Percentiles rank a stretch among this genome's conserved stretches.
phyloP scores from a whole-genome alignment of 2,888 invertebrate species.

The Cheilosia variabilis region DNA sequence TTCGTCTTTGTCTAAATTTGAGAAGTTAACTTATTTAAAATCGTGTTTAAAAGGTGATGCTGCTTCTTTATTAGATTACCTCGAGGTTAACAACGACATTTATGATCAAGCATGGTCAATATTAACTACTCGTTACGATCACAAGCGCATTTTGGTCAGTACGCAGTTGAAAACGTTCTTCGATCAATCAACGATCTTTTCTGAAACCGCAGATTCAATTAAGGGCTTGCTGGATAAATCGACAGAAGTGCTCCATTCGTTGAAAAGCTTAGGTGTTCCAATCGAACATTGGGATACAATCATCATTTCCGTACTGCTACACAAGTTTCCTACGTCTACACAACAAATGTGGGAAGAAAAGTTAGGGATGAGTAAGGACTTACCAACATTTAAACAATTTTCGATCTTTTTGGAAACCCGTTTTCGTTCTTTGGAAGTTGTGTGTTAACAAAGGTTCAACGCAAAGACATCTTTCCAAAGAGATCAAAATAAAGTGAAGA shows the following conservation, averaged over 20 bases:
- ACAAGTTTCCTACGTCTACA: neutral
- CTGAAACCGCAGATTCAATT: conserved; percentile 6
- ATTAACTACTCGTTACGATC: conserved; percentile 25
- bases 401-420: conserved; percentile 21
- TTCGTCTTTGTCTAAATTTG: neutral
- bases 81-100: conserved; percentile 17
- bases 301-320: conserved; percentile 4
- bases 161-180: too few relatives aligned
- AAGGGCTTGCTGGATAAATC: conserved; percentile 18
- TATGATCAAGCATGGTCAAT: conserved; percentile 30
- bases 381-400: conserved; percentile 12
- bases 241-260: neutral
- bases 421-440: conserved; percentile 24
- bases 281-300: conserved; percentile 12
- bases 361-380: neutral
- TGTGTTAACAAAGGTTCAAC: neutral
- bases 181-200: conserved; percentile 5
- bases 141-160: conserved; percentile 24
- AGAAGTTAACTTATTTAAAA: conserved; percentile 11
- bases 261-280: conserved; percentile 1
- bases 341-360: too few relatives aligned
- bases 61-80: neutral
- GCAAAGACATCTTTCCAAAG: neutral
- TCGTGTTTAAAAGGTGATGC: conserved; percentile 7
- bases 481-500: neutral